Evolutionary conservation across 2,888 invertebrate genomes (phyloP).

Genomic region (Itoplectis maculator): DNA sequence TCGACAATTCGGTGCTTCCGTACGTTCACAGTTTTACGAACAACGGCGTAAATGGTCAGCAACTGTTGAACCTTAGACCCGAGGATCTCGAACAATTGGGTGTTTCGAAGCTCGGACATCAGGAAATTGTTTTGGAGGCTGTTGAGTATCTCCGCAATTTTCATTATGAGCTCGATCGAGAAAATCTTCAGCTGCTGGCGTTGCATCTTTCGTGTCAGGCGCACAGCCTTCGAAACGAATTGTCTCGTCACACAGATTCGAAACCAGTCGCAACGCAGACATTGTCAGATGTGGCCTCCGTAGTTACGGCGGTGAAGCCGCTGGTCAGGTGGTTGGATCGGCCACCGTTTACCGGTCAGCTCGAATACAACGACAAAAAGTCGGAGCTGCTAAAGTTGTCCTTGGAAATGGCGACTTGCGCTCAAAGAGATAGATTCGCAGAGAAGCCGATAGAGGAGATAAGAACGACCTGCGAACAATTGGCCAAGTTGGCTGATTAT

Average conservation of each 20-base stretch:
- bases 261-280: slow-evolving; percentile 91
- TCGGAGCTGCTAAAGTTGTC: slow-evolving; percentile 91
- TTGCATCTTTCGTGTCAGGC: slow-evolving; percentile 93
- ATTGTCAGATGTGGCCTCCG: slow-evolving; percentile 93
- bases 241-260: slow-evolving; percentile 86
- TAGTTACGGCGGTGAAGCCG: slow-evolving; percentile 93
- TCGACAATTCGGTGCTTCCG: slow-evolving; percentile 91
- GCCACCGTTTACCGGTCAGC: slow-evolving; percentile 88
- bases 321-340: slow-evolving; percentile 96
- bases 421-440: slow-evolving; percentile 95
- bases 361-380: slow-evolving; percentile 90
- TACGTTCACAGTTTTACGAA: slow-evolving; percentile 93
- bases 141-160: slow-evolving; percentile 95
- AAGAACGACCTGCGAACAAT: slow-evolving; percentile 89
- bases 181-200: slow-evolving; percentile 96
- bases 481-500: slow-evolving; percentile 93
- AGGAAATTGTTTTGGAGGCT: slow-evolving; percentile 96
- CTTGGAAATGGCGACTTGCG: slow-evolving; percentile 94
- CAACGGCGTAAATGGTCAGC: slow-evolving; percentile 92
- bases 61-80: slow-evolving; percentile 93
- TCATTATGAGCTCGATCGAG: slow-evolving; percentile 95
- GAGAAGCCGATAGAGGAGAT: slow-evolving; percentile 93
- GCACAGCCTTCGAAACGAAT: slow-evolving; percentile 90
- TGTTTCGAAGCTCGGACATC: slow-evolving; percentile 95
- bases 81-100: slow-evolving; percentile 96